Percentiles rank a stretch among this genome's conserved stretches.
These are phyloP conservation scores for Spatula versicolor DNA, from an alignment of 2,797 vertebrate genomes.

Conservation along the genomic window DNA sequence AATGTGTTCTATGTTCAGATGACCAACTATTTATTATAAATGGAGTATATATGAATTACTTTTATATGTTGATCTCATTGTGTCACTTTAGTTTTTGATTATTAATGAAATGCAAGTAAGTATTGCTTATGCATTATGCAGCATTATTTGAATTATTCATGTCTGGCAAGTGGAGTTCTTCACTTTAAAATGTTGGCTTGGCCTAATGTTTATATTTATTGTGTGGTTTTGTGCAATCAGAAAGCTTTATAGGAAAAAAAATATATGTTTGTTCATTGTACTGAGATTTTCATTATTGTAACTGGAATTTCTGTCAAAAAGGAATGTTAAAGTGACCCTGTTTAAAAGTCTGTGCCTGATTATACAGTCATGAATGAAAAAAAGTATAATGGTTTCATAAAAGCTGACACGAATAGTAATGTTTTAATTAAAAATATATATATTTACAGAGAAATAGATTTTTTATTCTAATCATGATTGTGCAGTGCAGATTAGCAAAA, in stretches of 20 bases:
- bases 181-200: conserved; percentile 67
- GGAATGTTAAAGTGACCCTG: not conserved
- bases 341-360: not conserved
- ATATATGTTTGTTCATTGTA: conserved; percentile 29
- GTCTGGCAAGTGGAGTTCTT: conserved; percentile 45
- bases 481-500: not conserved
- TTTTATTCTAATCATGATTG: not conserved
- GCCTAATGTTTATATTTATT: conserved; percentile 39
- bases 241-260: not conserved
- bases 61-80: conserved; percentile 50
- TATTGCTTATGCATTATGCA: conserved; percentile 44
- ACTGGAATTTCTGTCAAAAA: not conserved
- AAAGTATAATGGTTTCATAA: not conserved
- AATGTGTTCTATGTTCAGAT: conserved; percentile 20
- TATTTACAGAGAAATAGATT: not conserved
- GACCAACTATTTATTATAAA: conserved; percentile 57
- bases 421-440: not conserved
- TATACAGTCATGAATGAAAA: not conserved
- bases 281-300: conserved; percentile 37
- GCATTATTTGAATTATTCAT: conserved; percentile 22
- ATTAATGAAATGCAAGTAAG: conserved; percentile 37
- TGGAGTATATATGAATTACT: conserved; percentile 59
- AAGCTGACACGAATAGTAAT: not conserved
- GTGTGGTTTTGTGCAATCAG: conserved; percentile 17
- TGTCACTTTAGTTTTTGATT: conserved; percentile 53